Evolutionary conservation across 2,888 invertebrate genomes (phyloP), one percentile per base, ranked within the genome.

Genomic region (Heterodera filipjevi): DNA sequence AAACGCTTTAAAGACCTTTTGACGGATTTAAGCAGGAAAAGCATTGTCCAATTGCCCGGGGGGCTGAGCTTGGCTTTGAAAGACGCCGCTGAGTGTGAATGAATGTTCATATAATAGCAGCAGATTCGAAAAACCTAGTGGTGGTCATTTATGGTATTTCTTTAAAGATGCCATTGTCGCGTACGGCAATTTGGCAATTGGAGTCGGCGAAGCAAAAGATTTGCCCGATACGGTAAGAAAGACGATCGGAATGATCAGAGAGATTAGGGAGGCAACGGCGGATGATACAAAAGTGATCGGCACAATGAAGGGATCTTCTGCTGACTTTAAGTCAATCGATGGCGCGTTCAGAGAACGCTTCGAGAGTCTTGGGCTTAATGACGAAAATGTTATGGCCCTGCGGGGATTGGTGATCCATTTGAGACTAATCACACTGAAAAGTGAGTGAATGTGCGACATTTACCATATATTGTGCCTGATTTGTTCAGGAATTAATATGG

Each of bases 1-100:
- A 59, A 59, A 59, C 59, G 59, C n/a, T 59, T 30, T 10, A 59
- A 59, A n/a, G 59, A 59, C 27, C 5, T 59, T 59, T 59, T 59
- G 59, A 59, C 59, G n/a, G 59, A 59, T 59, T 59, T 59, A 27
- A 59, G 27, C 27, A 59, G 59, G 22, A 59, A 59, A 59, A 59
- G 59, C 59, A 59, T 59, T 12, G 59, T 59, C 59, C 10, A 59
- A 12, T 10, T 59, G 59, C 59, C 59, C 27, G 59, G 59, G 27
- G 59, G 59, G 27, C 59, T 59, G n/a, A 27, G n/a, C 27, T 22
- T 59, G 59, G 59, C 59, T 3, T 59, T 59, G 27, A 59, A 59
- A 22, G 59, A 59, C 12, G 59, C 59, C 6, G 59, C 59, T 10
- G 59, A 59, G 10, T 59, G 59, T 59, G 22, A 59, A 27, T 59